Evolutionary conservation across 2,797 vertebrate genomes (phyloP).

Genomic region (Synanceia verrucosa): DNA sequence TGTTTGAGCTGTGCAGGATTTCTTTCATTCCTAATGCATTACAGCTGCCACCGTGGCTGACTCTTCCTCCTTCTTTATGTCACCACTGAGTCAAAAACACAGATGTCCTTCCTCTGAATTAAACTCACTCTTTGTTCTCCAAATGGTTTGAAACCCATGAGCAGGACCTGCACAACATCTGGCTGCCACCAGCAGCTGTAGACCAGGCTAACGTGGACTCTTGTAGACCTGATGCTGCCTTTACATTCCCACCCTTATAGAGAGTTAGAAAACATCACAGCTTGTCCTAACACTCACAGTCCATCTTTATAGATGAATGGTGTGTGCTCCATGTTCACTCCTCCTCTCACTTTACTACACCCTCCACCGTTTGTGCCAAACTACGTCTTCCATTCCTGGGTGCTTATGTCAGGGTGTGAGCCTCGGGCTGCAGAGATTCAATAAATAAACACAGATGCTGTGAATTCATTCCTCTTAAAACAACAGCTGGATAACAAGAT

Average conservation of each 20-base stretch:
- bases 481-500: background rate
- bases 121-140: background rate
- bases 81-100: background rate
- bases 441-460: constrained; percentile 34
- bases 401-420: constrained; percentile 59
- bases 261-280: background rate
- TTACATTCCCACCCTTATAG: background rate
- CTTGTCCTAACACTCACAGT: background rate
- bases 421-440: background rate
- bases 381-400: constrained; percentile 52
- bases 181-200: background rate
- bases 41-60: background rate
- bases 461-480: background rate
- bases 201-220: background rate
- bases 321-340: background rate
- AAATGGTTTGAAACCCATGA: constrained; percentile 10
- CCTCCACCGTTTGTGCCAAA: constrained; percentile 54
- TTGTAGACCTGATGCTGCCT: background rate
- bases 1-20: background rate
- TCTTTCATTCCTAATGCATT: background rate
- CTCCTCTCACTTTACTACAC: constrained; percentile 19
- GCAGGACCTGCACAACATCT: constrained; percentile 10
- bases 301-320: background rate
- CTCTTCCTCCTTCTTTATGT: background rate
- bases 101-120: background rate